These are phyloP conservation scores for Hirtodrosophila alboralis DNA, from an alignment of 2,888 invertebrate genomes.

Conservation along the genomic window DNA sequence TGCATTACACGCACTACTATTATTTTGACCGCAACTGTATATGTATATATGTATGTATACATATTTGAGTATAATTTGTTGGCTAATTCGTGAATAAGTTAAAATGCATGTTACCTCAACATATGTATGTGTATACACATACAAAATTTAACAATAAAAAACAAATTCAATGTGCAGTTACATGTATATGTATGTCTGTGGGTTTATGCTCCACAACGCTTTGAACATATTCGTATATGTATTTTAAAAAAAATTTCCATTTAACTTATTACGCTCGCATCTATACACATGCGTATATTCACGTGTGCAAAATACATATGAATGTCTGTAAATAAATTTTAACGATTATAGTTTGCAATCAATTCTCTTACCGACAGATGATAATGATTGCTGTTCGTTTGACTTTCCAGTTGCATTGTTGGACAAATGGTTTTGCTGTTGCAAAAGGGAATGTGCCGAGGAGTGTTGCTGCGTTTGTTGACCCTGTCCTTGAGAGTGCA, in stretches of 20 bases:
- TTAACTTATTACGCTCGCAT: slow-evolving; percentile 26
- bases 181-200: slow-evolving; percentile 5
- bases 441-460: slow-evolving; percentile 67
- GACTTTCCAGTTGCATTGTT: slow-evolving; percentile 87
- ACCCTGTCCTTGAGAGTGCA: slow-evolving; percentile 75
- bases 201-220: no score
- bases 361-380: slow-evolving; percentile 89
- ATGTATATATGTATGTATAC: no score
- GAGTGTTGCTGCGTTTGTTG: slow-evolving; percentile 65
- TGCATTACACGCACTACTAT: no score
- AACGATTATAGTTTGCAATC: slow-evolving; percentile 19
- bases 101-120: no score
- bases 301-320: slow-evolving; percentile 18
- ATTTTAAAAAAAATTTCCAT: slow-evolving; percentile 47
- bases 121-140: slow-evolving; percentile 7
- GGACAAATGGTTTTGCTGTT: slow-evolving; percentile 72
- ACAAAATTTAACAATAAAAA: no score
- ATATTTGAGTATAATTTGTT: no score
- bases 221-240: slow-evolving; percentile 6
- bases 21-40: no score
- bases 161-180: neutral
- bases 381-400: slow-evolving; percentile 90
- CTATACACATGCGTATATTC: slow-evolving; percentile 33
- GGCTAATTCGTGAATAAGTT: no score
- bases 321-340: slow-evolving; percentile 6